Evolutionary conservation across 2,888 invertebrate species (phyloP).

Genomic region (Drosophila macrospina): DNA sequence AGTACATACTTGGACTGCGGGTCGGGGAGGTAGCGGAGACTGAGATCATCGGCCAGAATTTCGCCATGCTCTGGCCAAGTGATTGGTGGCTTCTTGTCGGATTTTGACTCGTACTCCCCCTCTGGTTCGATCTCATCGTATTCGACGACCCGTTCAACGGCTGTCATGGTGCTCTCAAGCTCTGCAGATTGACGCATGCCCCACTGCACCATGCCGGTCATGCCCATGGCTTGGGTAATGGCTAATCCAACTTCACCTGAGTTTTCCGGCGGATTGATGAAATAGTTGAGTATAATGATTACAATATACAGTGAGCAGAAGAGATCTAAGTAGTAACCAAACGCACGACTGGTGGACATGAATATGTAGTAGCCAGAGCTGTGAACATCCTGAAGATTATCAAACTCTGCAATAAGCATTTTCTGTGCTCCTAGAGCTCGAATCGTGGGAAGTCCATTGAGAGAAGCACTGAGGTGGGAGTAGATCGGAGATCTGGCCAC

Average conservation of each 20-base stretch:
- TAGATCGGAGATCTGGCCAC: slow-evolving; percentile 96
- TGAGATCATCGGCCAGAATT: slow-evolving; percentile 89
- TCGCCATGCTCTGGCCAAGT: slow-evolving; percentile 91
- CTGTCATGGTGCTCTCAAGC: slow-evolving; percentile 94
- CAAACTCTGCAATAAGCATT: slow-evolving; percentile 92
- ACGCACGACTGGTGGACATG: slow-evolving; percentile 95
- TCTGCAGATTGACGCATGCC: slow-evolving; percentile 97
- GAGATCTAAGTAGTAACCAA: slow-evolving; percentile 96
- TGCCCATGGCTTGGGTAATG: slow-evolving; percentile 91
- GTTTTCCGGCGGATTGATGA: slow-evolving; percentile 88
- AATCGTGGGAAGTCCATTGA: slow-evolving; percentile 96
- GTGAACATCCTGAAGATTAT: slow-evolving; percentile 93
- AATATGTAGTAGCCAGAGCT: slow-evolving; percentile 97
- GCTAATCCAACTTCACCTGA: slow-evolving; percentile 92
- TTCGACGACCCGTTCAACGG: slow-evolving; percentile 92
- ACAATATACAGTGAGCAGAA: slow-evolving; percentile 94
- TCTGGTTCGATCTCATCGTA: slow-evolving; percentile 86
- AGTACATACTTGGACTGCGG: slow-evolving; percentile 90
- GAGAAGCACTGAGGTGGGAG: slow-evolving; percentile 94
- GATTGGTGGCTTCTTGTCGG: slow-evolving; percentile 88
- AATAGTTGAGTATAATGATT: slow-evolving; percentile 93
- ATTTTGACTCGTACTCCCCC: slow-evolving; percentile 88
- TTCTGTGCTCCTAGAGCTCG: slow-evolving; percentile 94
- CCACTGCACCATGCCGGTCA: slow-evolving; percentile 91
- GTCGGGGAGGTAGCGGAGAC: slow-evolving; percentile 89